A percentile compares a stretch with the other conserved stretches of the same genome.
Conservation (phyloP, 2,797 vertebrate species). For the Sebastes oblongus region DNA sequence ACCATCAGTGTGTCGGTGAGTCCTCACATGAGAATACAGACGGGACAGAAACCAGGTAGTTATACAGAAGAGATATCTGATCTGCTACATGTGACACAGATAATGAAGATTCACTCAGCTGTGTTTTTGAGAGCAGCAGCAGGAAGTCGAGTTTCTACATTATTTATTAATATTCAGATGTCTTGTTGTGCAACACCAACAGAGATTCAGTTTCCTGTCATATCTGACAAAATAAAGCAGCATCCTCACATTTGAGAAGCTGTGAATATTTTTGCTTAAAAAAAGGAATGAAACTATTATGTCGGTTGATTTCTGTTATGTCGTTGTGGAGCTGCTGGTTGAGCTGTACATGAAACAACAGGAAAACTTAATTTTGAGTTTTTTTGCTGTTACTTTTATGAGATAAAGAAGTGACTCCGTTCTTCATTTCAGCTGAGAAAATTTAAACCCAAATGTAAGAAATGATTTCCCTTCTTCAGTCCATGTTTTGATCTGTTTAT, state of each 20-base stretch:
- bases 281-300: too few relatives aligned
- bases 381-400: background rate
- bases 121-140: too few relatives aligned
- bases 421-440: background rate
- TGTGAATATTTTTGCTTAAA: background rate
- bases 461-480: background rate
- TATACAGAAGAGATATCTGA: too few relatives aligned
- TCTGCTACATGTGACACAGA: too few relatives aligned
- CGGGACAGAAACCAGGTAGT: background rate
- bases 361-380: background rate
- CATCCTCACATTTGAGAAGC: background rate
- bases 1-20: slow-evolving; percentile 23
- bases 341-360: background rate
- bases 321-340: background rate
- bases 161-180: background rate
- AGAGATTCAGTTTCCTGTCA: background rate
- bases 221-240: background rate
- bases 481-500: background rate
- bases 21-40: background rate
- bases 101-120: background rate
- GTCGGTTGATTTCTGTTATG: background rate
- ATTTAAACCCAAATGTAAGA: background rate
- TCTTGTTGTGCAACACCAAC: background rate
- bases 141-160: too few relatives aligned
- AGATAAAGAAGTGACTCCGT: background rate